A percentile compares a stretch with the other conserved stretches of the same genome.
phyloP scores from a whole-genome alignment of 2,888 invertebrate genomes.

The Nesidiocoris tenuis region DNA sequence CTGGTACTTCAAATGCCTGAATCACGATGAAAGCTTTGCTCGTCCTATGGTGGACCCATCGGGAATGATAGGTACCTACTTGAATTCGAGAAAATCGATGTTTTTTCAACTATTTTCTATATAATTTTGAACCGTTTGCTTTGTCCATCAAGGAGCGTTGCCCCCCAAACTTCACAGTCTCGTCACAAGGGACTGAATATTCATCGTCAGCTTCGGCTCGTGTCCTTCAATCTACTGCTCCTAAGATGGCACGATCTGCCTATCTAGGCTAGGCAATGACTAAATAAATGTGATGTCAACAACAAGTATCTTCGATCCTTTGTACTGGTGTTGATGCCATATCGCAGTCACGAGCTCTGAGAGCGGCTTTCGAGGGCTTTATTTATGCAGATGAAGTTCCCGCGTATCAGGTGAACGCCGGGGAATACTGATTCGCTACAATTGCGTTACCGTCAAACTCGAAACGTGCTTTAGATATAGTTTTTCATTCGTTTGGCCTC shows the following conservation, averaged over 20 bases:
- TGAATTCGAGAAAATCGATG: too few species aligned
- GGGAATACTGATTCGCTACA: conserved; percentile 23
- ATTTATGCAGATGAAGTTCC: conserved; percentile 15
- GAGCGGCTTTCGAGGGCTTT: neutral
- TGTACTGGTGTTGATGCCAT: neutral
- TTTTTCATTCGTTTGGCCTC: conserved; percentile 6
- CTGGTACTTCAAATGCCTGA: too few species aligned
- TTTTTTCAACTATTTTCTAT: too few species aligned
- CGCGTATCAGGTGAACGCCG: conserved; percentile 3
- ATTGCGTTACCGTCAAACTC: conserved; percentile 26
- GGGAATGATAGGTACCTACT: too few species aligned
- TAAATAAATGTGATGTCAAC: neutral
- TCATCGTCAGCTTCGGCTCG: neutral
- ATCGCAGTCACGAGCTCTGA: neutral
- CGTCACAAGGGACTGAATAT: neutral
- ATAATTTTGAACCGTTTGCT: too few species aligned
- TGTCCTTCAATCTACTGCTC: neutral
- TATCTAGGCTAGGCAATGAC: neutral
- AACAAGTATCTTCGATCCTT: neutral
- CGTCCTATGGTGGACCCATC: too few species aligned
- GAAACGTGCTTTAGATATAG: conserved; percentile 24
- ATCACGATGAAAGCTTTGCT: too few species aligned
- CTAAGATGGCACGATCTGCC: neutral
- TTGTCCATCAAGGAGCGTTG: too few species aligned
- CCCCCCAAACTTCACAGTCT: too few species aligned